Conservation (phyloP, 2,113 vertebrate genomes). For the Onychostruthus taczanowskii region DNA sequence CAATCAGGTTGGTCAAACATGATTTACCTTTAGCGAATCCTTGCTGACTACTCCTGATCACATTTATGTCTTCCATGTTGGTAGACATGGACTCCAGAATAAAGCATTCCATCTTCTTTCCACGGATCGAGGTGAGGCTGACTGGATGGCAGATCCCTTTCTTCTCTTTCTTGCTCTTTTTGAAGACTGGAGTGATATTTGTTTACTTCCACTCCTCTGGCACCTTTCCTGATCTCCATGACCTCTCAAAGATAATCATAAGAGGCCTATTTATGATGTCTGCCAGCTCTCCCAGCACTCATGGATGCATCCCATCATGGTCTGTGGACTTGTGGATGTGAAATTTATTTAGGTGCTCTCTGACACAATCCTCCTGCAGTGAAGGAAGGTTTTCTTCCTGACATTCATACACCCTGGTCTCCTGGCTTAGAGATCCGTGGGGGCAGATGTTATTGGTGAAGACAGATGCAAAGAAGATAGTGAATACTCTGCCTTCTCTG, state of each 20-base stretch:
- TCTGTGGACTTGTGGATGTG: not conserved
- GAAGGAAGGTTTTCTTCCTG: not conserved
- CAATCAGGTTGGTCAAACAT: not conserved
- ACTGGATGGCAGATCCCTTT: not conserved
- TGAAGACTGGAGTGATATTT: not conserved
- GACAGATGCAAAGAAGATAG: not conserved
- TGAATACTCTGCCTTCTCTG: not conserved
- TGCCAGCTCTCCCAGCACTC: not conserved
- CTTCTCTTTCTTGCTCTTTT: not conserved
- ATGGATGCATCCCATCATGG: accelerated
- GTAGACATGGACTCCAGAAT: not conserved
- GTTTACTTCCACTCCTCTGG: not conserved
- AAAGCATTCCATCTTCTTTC: not conserved
- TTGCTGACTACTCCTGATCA: not conserved
- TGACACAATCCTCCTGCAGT: not conserved
- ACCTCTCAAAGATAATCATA: not conserved
- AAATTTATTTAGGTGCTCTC: not conserved
- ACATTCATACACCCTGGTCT: not conserved
- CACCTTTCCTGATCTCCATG: not conserved
- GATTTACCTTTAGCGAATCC: not conserved
- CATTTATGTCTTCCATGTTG: not conserved
- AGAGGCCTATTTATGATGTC: not conserved
- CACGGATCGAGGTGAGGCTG: too few species aligned
- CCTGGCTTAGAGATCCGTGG: not conserved
- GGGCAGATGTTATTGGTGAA: not conserved